Percentiles rank a stretch among this genome's conserved stretches.
phyloP scores from a whole-genome alignment of 2,113 vertebrate genomes.

The Plotosus lineatus region DNA sequence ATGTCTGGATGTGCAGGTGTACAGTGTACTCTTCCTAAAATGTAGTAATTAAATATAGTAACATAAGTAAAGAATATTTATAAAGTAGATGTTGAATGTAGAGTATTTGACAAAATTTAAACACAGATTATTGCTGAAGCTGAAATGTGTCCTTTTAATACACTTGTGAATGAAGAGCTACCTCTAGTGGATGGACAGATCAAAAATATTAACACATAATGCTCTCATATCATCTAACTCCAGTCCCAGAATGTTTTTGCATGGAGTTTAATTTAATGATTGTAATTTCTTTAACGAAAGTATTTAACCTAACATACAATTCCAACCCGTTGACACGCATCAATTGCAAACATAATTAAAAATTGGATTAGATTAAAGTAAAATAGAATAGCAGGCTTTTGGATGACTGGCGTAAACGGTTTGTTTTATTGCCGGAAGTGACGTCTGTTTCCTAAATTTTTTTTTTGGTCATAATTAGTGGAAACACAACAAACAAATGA shows the following conservation, averaged over 20 bases:
- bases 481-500: background rate
- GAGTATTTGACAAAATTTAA: no score
- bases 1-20: background rate
- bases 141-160: background rate
- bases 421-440: background rate
- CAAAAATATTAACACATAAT: background rate
- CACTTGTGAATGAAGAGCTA: background rate
- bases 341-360: background rate
- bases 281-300: background rate
- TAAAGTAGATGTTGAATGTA: background rate
- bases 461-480: no score
- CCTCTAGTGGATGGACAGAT: background rate
- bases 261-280: background rate
- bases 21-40: no score
- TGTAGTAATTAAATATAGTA: no score
- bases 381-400: background rate
- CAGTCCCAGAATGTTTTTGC: background rate
- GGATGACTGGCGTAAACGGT: background rate
- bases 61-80: no score
- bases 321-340: no score
- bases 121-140: background rate
- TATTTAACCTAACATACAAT: background rate
- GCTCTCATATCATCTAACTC: background rate
- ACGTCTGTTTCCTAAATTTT: background rate
- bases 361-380: background rate